Conservation (phyloP, 2,113 vertebrate genomes). For the Tachysurus fulvidraco region DNA sequence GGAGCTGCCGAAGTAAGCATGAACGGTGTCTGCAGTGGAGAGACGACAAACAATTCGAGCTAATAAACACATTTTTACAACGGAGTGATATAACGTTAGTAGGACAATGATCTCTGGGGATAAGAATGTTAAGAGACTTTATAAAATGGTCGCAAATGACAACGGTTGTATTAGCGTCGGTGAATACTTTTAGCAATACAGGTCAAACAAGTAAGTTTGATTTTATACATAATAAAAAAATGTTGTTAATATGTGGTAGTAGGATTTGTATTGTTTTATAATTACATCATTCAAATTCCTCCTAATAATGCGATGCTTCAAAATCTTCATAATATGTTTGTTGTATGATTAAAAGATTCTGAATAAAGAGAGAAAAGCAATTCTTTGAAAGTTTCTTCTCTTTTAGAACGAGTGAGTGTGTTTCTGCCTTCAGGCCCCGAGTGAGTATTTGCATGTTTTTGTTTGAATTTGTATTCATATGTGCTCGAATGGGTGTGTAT, state of each 20-base stretch:
- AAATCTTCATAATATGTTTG: neutral
- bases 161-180: neutral
- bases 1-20: constrained; percentile 73
- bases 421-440: no score
- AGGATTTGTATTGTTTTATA: neutral
- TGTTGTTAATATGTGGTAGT: neutral
- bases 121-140: neutral
- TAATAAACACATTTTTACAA: neutral
- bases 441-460: neutral
- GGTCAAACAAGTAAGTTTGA: neutral
- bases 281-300: neutral
- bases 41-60: neutral
- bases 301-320: neutral
- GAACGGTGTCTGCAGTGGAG: constrained; percentile 69
- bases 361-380: neutral
- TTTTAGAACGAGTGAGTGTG: neutral
- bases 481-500: neutral
- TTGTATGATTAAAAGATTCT: neutral
- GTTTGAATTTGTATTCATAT: neutral
- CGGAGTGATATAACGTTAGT: neutral
- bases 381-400: neutral
- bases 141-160: neutral
- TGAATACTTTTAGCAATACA: neutral
- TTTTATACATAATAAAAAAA: neutral
- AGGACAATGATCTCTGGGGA: neutral